Base-by-base conservation (phyloP, 2,888 invertebrate genomes). In the Allacma fusca region DNA sequence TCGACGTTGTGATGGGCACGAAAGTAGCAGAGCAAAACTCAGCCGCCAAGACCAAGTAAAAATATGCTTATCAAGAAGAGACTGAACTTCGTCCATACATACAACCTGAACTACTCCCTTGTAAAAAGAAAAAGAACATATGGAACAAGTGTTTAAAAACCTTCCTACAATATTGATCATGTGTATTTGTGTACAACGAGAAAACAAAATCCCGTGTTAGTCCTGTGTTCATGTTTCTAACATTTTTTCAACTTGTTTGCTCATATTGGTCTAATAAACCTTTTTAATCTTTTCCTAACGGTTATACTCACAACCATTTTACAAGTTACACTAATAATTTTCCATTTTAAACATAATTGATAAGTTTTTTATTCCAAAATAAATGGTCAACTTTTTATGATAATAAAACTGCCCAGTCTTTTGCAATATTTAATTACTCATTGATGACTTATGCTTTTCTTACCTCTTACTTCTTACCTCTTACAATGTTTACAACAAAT, bases 1-100 rank as follows among this genome's bases (percentile, higher is more conserved):
- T 80, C 50, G 82, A 82, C n/a, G 80, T 82, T 16, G 80, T 82
- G 4, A 67, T 81, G 12, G 80, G 80, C 16, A 74, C 74, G 64
- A 74, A 74, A 65, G 40, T 40, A 40, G n/a, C 59, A n/a, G 72
- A 72, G 40, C 26, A 72, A 12, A 28, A 24, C 5, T 43, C 64
- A 40, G 64, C 74, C 44, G 65, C 24, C 21, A 44, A 65, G 67
- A 64, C 74, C 67, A 74, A 74, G 44, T 74, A 74, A 74, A 24
- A 68, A 4, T 13, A 62, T 2, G 1, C 5, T 50, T 50, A 62
- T 62, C 23, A 62, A 23, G 24, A 62, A 62, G 62, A 62, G 62
- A 62, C 62, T 62, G 62, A 62, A 62, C 23, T 2, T 62, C 62
- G 62, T 62, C 62, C 62, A 24, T 57, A 57, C 2, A 59, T 59